Base-by-base conservation (phyloP, 2,888 invertebrate genomes). In the Tipula unca region DNA sequence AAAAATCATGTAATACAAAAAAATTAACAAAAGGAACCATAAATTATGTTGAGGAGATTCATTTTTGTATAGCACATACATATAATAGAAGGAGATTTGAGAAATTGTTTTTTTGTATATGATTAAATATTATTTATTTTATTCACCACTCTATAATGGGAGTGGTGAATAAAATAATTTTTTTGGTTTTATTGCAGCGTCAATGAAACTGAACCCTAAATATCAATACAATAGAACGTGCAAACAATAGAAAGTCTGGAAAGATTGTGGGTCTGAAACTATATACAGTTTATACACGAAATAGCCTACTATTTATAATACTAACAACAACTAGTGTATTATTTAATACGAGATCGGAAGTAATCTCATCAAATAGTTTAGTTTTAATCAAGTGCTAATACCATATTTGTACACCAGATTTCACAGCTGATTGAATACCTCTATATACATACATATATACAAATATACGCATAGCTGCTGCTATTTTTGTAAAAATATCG, bases 1-100 rank as follows among this genome's bases (percentile, higher is more conserved):
- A 69, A 69, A 69, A 69, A 69, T 25, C 69, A 69, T 69, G 69
- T 69, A 69, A 69, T 69, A 69, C 69, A 32, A 69, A 69, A 69
- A 69, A 69, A 69, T 69, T 25, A 69, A 69, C 25, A 69, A 20
- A 10, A 25, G 4, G 25, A 69, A 69, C 25, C 69, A 69, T 69
- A 69, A 69, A 69, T 69, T 69, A 69, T 69, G 69, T 14, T 25
- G 69, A 25, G 69, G 69, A 69, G 69, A 69, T 69, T 69, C 25
- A 25, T 69, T 69, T 69, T 69, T 69, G 3, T 54, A 8, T 10
- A 6, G 32, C 17, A 48, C n/a, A n/a, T n/a, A n/a, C n/a, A n/a
- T n/a, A 48, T 17, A 48, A 48, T n/a, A 48, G 48, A 69, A 69
- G 25, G 69, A 69, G 69, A 69, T 69, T 69, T 69, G 25, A 69